Evolutionary conservation across 2,797 vertebrate species (phyloP).

Genomic region (Oreortyx pictus): DNA sequence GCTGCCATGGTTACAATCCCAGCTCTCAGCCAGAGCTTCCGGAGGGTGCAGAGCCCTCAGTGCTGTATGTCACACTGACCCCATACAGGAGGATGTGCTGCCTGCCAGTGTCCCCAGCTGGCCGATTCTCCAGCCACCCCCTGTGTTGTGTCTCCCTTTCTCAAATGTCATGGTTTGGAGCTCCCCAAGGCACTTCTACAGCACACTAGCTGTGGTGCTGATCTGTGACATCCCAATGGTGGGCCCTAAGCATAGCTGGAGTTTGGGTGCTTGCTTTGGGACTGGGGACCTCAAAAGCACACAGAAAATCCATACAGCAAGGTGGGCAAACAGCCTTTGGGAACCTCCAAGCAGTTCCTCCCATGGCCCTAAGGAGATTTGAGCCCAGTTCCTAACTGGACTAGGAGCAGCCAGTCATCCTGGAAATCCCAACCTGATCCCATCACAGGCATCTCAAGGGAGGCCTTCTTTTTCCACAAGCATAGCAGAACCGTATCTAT

Average conservation of each 20-base stretch:
- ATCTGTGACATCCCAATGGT: neutral
- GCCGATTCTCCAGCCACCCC: neutral
- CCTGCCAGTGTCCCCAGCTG: neutral
- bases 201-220: neutral
- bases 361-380: neutral
- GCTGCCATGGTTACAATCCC: constrained; percentile 78
- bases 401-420: neutral
- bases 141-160: neutral
- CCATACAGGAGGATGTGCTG: neutral
- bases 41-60: neutral
- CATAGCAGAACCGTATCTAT: neutral
- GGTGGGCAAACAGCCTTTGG: neutral
- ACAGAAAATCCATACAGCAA: neutral
- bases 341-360: neutral
- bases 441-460: neutral
- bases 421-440: neutral
- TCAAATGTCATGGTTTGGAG: neutral
- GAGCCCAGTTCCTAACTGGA: neutral
- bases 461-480: neutral
- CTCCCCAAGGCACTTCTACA: neutral
- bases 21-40: neutral
- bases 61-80: neutral
- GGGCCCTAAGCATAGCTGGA: neutral
- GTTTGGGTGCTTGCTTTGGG: neutral
- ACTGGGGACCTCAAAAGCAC: neutral